These are phyloP conservation scores for Gymnoscelis rufifasciata DNA, from an alignment of 2,888 invertebrate species.

Conservation along the genomic window DNA sequence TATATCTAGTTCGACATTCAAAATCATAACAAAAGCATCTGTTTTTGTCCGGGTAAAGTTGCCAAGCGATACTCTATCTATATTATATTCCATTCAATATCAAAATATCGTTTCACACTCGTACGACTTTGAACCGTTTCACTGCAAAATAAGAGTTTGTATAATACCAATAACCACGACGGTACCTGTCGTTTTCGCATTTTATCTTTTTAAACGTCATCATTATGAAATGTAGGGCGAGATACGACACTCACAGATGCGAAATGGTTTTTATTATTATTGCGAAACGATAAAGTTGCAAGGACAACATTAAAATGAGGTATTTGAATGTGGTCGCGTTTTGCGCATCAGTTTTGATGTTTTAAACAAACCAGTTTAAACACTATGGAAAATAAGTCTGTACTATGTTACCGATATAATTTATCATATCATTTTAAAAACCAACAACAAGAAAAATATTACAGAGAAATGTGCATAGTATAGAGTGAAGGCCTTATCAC, in stretches of 20 bases:
- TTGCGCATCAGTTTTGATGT: slow-evolving; percentile 1
- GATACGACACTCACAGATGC: slow-evolving; percentile 24
- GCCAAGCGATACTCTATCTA: neutral
- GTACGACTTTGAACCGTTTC: neutral
- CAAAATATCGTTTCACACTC: neutral
- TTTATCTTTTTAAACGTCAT: slow-evolving; percentile 7
- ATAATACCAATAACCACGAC: neutral
- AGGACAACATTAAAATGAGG: neutral
- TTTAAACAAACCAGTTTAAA: no score
- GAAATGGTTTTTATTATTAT: slow-evolving; percentile 25
- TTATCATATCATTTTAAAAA: no score
- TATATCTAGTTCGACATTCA: no score
- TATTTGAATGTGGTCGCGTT: neutral
- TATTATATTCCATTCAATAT: neutral
- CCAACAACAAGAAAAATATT: no score
- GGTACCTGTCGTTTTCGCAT: slow-evolving; percentile 6
- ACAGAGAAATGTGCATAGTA: no score
- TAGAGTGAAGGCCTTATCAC: no score
- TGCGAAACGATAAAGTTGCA: slow-evolving; percentile 18
- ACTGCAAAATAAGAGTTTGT: neutral
- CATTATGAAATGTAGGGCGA: slow-evolving; percentile 18
- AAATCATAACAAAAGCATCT: neutral
- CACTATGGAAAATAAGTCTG: no score
- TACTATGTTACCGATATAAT: no score
- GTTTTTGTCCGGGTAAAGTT: neutral